Evolutionary conservation across 2,888 invertebrate genomes (phyloP), one percentile per base, ranked within the genome.

Genomic region (Lepetodrilus schrolli): DNA sequence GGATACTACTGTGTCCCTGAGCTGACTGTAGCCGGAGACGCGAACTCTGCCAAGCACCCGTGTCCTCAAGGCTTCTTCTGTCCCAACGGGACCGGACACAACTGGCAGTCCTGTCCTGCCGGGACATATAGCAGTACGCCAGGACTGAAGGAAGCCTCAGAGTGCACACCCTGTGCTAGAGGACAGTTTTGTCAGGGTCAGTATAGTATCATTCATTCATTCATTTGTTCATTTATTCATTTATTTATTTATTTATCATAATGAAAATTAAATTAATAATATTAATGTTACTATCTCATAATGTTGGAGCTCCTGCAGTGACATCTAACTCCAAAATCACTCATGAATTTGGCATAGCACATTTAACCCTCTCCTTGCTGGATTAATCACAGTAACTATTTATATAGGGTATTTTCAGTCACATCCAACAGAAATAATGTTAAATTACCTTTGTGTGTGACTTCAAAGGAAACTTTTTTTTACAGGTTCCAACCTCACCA

Each of bases 41-140:
- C 84, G 2, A 72, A 78, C 4, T 79, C 87, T 3, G 83, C 85
- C n/a, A 84, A 78, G 68, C 77, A 73, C 0, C 68, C 76, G 0
- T 89, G 89, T 78, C 89, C 89, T 0, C 76, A 80, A 4, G 89
- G 89, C 4, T 89, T 82, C 80, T 89, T 78, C 82, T 89, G 89
- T 80, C 87, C 86, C 1, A 89, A 88, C 65, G 89, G 89, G 1
- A 89, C 89, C 0, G 88, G 88, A 1, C 83, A 87, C 51, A 78
- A 89, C 78, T 88, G 87, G 87, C 85, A 86, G 74, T 76, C 86
- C 23, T 88, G 88, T 75, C 88, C 88, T 5, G 77, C 82, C n/a
- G 88, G 88, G 7, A 86, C 86, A 5, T 88, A 78, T 75, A 84
- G 83, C 69, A 79, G 76, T 30, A 68, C 73, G 5, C 77, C 75